Base-by-base conservation (phyloP, 2,797 vertebrate genomes). In the Dromococcyx pavoninus region DNA sequence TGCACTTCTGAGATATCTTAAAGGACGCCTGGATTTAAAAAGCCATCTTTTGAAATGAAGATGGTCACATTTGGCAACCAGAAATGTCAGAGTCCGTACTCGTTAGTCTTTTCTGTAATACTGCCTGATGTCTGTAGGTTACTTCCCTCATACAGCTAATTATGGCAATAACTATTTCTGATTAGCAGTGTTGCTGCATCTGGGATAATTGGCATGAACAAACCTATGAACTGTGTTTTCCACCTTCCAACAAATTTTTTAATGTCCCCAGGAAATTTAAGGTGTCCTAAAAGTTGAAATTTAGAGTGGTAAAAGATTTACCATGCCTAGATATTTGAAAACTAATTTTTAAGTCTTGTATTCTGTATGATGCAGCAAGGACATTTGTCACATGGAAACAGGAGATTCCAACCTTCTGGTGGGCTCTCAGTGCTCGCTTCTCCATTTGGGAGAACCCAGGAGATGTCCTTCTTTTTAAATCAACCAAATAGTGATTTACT, bases 151-250 rank as follows among this genome's bases (percentile, higher is more conserved):
- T 37, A 11, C 13, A n/a, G 46, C 58, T 88, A 83, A 88, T 61
- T 58, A 72, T 7, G 41, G 33, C 23, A 48, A 10, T 41, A 70
- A 12, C 61, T 61, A 28, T 37, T 66, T 64, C 71, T 69, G 39
- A 30, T 43, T 13, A 79, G 41, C 13, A 57, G 62, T 25, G 16
- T 53, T 24, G 65, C 21, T 48, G 37, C 37, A n/a, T 9, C 4
- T 0, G 22, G 22, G 18, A 25, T 62, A 74, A 66, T 0, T 32
- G 35, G 5, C 24, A 64, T 0, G 7, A 35, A 25, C 13, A 39
- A 69, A 25, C 19, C 79, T 25, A 27, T 1, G 21, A 71, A 43
- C 7, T 6, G 18, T 4, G 22, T 46, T 74, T 70, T 64, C 30
- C 28, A 83, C 39, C 41, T 74, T 48, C 22, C 24, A 37, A 73